A percentile compares a stretch with the other conserved stretches of the same genome.
These are phyloP conservation scores for Liopterus haemorrhoidalis DNA, from an alignment of 2,888 invertebrate genomes.

Conservation along the genomic window DNA sequence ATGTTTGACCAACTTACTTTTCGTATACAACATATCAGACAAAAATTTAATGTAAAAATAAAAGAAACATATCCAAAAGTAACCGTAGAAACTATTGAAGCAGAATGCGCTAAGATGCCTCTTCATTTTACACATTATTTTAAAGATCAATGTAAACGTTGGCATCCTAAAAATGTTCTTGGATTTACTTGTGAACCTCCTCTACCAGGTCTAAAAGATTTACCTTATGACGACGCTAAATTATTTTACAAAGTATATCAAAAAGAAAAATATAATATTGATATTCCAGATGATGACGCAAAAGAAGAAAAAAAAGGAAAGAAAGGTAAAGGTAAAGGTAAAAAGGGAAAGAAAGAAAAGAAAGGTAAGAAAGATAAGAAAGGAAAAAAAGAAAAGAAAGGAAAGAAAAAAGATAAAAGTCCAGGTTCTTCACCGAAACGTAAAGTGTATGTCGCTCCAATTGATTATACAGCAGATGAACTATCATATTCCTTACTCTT, in stretches of 20 bases:
- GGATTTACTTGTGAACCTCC: conserved; percentile 21
- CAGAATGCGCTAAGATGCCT: conserved; percentile 7
- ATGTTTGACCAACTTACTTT: conserved; percentile 29
- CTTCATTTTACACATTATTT: conserved; percentile 3
- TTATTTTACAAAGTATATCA: conserved; percentile 26
- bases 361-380: conserved; percentile 7
- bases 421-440: conserved; percentile 4
- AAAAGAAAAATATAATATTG: conserved; percentile 17
- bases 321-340: conserved; percentile 22
- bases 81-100: conserved; percentile 7
- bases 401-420: conserved; percentile 6
- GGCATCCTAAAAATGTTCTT: not conserved
- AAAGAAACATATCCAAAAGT: conserved; percentile 23
- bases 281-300: conserved; percentile 6
- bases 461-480: conserved; percentile 7
- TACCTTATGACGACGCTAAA: conserved; percentile 26
- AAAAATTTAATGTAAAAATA: conserved; percentile 17
- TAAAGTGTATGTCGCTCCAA: not conserved
- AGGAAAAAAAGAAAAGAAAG: conserved; percentile 10
- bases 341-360: conserved; percentile 6
- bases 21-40: conserved; percentile 23
- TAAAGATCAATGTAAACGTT: not conserved
- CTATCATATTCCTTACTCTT: conserved; percentile 22
- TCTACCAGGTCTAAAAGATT: conserved; percentile 22
- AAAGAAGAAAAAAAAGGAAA: conserved; percentile 15